phyloP scores from a whole-genome alignment of 2,113 vertebrate species.

The Megaceryle maxima region DNA sequence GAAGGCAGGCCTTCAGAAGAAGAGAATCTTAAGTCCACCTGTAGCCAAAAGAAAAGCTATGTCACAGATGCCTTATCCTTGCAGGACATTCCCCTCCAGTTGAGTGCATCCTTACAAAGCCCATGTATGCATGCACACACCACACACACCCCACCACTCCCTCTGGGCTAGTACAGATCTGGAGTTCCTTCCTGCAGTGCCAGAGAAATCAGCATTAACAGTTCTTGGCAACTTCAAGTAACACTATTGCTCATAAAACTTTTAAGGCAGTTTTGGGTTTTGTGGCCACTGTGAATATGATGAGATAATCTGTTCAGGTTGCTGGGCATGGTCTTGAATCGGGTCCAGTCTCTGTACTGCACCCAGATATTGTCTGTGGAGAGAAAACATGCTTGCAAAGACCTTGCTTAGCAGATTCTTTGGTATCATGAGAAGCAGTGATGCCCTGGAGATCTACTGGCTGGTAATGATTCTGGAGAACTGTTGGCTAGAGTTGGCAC shows the following conservation, averaged over 20 bases:
- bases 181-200: not conserved
- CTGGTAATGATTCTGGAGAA: not conserved
- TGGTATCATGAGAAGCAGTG: not conserved
- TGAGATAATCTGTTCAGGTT: not conserved
- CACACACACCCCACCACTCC: not conserved
- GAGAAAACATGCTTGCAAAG: not conserved
- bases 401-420: not conserved
- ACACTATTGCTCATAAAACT: not conserved
- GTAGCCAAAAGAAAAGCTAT: not conserved
- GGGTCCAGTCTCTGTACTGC: not conserved
- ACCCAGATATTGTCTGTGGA: not conserved
- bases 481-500: not conserved
- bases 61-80: not conserved
- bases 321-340: not conserved
- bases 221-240: not conserved
- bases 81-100: not conserved
- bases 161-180: not conserved
- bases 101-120: not conserved
- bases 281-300: not conserved
- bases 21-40: slow-evolving; percentile 81
- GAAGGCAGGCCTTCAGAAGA: slow-evolving; percentile 75
- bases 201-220: not conserved
- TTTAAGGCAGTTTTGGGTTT: not conserved
- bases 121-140: rapidly evolving
- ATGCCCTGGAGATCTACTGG: not conserved